Conservation (phyloP, 2,113 vertebrate genomes). For the Canis aureus region DNA sequence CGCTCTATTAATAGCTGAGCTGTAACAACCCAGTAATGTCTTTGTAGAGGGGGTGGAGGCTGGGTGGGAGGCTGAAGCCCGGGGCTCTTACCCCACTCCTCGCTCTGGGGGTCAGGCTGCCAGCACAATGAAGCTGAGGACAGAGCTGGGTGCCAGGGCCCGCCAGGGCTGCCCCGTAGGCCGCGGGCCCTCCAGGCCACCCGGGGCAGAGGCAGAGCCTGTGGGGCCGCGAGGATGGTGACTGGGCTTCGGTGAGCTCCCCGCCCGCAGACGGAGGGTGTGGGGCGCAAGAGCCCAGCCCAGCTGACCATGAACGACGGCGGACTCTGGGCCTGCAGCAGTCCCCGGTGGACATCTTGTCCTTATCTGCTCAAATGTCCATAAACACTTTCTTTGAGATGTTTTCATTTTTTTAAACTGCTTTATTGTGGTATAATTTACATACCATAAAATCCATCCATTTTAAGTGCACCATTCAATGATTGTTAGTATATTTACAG, state of each 20-base stretch:
- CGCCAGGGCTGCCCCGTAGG: background rate
- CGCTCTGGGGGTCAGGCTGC: background rate
- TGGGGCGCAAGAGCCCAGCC: background rate
- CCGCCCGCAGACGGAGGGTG: fast-evolving
- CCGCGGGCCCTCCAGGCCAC: background rate
- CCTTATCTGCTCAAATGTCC: background rate
- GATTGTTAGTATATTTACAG: background rate
- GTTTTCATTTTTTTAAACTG: background rate
- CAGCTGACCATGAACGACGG: fast-evolving
- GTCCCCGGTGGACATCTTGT: background rate
- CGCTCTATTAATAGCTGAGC: background rate
- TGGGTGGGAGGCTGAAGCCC: background rate
- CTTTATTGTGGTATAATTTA: background rate
- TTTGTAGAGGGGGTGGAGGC: background rate
- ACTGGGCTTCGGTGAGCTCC: fast-evolving
- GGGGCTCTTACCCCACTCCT: background rate
- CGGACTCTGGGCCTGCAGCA: background rate
- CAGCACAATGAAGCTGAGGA: background rate
- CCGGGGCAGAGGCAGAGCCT: background rate
- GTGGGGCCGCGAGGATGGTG: background rate
- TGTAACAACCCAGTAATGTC: background rate
- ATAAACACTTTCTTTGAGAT: background rate
- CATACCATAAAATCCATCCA: background rate
- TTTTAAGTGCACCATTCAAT: background rate
- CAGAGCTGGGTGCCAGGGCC: background rate